These are phyloP conservation scores for Meliscaeva auricollis DNA, from an alignment of 2,888 invertebrate species.

Conservation along the genomic window DNA sequence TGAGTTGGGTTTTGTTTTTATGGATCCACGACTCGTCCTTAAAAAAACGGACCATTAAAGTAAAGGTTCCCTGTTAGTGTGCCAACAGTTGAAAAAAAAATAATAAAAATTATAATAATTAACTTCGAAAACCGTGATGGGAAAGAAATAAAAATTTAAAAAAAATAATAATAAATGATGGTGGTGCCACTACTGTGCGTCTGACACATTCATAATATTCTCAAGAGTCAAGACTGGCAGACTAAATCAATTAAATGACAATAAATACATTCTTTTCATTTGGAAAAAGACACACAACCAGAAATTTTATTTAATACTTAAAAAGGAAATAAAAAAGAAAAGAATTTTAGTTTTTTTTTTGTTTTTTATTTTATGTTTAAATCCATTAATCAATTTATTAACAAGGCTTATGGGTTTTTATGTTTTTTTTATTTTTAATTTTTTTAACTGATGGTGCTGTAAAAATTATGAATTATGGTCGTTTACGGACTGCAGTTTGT, in stretches of 20 bases:
- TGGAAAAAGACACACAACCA: conserved; percentile 12
- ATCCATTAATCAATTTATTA: conserved; percentile 73
- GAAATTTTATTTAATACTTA: conserved; percentile 13
- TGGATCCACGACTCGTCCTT: neutral
- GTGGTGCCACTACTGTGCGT: conserved; percentile 41
- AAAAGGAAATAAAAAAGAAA: conserved; percentile 12
- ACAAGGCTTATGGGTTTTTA: conserved; percentile 38
- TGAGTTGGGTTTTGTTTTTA: neutral
- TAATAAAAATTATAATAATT: conserved; percentile 56
- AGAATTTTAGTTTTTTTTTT: neutral
- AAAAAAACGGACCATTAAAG: conserved; percentile 6
- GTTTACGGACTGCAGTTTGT: conserved; percentile 43
- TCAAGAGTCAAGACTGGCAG: conserved; percentile 1
- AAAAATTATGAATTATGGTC: conserved; percentile 69
- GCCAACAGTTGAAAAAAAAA: conserved; percentile 8
- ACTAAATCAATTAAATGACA: conserved; percentile 73
- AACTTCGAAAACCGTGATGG: conserved; percentile 41
- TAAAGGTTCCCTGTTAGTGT: neutral
- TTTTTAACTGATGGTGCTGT: conserved; percentile 7
- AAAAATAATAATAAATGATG: conserved; percentile 2
- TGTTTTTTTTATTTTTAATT: neutral
- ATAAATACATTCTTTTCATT: conserved; percentile 55
- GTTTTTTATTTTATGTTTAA: neutral
- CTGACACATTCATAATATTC: conserved; percentile 23
- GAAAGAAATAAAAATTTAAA: conserved; percentile 4